These are phyloP conservation scores for Ibycter americanus DNA, from an alignment of 2,797 vertebrate species.

Conservation along the genomic window DNA sequence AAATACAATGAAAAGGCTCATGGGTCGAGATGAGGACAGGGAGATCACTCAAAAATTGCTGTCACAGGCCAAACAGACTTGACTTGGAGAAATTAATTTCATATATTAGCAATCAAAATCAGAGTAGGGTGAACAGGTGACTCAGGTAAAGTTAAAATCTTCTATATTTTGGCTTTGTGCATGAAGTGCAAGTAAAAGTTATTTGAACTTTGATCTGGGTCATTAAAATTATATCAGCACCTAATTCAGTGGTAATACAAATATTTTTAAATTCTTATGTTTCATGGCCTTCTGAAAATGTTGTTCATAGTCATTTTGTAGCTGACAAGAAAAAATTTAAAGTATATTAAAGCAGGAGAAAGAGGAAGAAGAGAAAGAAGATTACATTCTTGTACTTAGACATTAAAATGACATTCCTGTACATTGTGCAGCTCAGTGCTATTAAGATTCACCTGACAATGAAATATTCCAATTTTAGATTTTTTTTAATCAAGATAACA, in stretches of 20 bases:
- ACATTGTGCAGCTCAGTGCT: background rate
- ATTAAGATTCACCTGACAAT: conserved; percentile 28
- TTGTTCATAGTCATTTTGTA: background rate
- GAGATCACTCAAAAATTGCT: background rate
- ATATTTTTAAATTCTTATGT: background rate
- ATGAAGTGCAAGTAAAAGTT: background rate
- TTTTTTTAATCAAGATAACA: conserved; percentile 25
- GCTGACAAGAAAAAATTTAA: background rate
- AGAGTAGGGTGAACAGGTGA: background rate
- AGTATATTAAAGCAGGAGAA: background rate
- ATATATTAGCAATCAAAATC: background rate
- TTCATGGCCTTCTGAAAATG: background rate
- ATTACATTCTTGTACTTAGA: background rate
- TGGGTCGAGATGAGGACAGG: background rate
- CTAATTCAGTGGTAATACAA: background rate
- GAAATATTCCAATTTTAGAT: conserved; percentile 39
- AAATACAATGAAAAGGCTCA: background rate
- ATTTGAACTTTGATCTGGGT: background rate
- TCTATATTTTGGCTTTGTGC: background rate
- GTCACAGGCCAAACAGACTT: no score
- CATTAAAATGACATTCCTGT: background rate
- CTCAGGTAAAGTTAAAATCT: background rate
- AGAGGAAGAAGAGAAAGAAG: background rate
- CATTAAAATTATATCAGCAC: background rate
- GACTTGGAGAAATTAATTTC: no score